Evolutionary conservation across 2,113 vertebrate genomes (phyloP), one percentile per base, ranked within the genome.

Genomic region (Pomatorhinus ruficollis): DNA sequence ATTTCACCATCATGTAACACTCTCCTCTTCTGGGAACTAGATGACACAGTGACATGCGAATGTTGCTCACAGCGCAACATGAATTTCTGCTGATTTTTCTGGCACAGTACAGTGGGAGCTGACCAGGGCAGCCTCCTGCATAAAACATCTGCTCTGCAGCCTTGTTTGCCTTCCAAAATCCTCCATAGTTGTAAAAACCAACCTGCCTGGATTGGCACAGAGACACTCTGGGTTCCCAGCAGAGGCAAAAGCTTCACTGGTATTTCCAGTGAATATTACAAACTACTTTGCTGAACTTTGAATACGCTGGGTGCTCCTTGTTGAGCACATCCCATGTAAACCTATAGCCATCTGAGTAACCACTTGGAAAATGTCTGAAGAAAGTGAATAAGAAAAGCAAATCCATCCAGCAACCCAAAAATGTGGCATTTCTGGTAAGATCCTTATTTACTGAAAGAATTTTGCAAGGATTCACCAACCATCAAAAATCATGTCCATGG

Each of bases 81-180:
- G 14, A 93, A 78, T 94, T 97, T 97, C 89, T 95, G 95, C 91
- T 96, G 93, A 95, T 92, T 97, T 95, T 89, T 88, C 92, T 97
- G 91, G 95, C 95, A 96, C 66, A 49, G 20, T 59, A 76, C 50
- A 89, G 57, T 12, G 17, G 37, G 31, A 40, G 42, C 57, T 96
- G 79, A 92, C 88, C 78, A 94, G 77, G 50, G 86, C 79, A 93
- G 81, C 68, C 70, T 94, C 72, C 86, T 93, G 91, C 65, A 86
- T 85, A 72, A 95, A 97, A 94, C 78, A 96, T 92, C 92, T 96
- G 85, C 59, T 91, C 90, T 2, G 5, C 75, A 86, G 91, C 39
- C 50, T 60, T 77, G 30, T 68, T 86, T 83, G 33, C 50, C 35
- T 93, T 93, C 66, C 82, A 79, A 91, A 94, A 83, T 59, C 57